These are phyloP conservation scores for Goniozus legneri DNA, from an alignment of 1,140 invertebrate genomes.

Conservation along the genomic window DNA sequence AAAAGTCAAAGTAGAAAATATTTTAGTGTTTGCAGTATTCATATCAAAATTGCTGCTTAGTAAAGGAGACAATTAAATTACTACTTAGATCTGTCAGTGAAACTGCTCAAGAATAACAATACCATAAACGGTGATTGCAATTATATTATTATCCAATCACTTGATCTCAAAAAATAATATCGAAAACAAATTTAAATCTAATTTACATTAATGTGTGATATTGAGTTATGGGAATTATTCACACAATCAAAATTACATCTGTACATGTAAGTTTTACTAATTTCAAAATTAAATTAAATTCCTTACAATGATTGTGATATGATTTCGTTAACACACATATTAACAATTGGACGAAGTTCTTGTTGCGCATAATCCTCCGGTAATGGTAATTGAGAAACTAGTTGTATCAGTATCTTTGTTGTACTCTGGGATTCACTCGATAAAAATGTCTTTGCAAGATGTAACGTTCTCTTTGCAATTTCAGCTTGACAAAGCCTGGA, in stretches of 20 bases:
- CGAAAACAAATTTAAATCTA: too few relatives aligned
- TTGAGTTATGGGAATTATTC: too few relatives aligned
- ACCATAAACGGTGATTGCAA: too few relatives aligned
- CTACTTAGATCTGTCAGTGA: too few relatives aligned
- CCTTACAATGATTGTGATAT: constrained; percentile 15
- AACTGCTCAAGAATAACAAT: too few relatives aligned
- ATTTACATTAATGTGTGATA: too few relatives aligned
- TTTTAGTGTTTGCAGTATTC: too few relatives aligned
- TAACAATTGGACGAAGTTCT: constrained; percentile 56
- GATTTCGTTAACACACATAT: constrained; percentile 37
- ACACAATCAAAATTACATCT: background rate
- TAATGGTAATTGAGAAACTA: constrained; percentile 59
- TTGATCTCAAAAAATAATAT: too few relatives aligned
- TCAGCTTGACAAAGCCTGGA: constrained; percentile 62
- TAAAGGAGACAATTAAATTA: too few relatives aligned
- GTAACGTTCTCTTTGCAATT: constrained; percentile 61
- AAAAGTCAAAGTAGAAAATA: too few relatives aligned
- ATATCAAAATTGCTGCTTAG: too few relatives aligned
- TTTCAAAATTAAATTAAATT: background rate
- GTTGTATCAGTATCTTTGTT: constrained; percentile 52
- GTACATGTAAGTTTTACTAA: background rate
- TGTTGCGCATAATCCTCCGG: constrained; percentile 66
- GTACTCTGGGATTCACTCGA: constrained; percentile 35
- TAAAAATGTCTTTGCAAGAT: constrained; percentile 56
- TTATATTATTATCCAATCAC: too few relatives aligned